Percentiles rank a stretch among this genome's conserved stretches.
Conservation (phyloP, 2,888 invertebrate species). For the Drosophila barbarae region DNA sequence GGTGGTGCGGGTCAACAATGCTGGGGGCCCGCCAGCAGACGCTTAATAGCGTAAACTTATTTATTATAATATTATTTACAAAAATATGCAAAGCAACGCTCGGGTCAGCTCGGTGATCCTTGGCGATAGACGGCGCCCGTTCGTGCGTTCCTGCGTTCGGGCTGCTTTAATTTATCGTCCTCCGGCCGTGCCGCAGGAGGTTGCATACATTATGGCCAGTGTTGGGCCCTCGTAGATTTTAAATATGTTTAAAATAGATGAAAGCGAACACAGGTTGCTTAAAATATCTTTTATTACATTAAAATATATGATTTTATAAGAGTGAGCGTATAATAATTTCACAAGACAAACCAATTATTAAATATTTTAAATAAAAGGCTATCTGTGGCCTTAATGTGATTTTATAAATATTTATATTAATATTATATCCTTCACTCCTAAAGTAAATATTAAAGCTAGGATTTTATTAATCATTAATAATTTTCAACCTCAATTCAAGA, state of each 20-base stretch:
- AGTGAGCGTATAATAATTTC: too few relatives aligned
- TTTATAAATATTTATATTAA: too few relatives aligned
- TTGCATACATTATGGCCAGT: slow-evolving; percentile 63
- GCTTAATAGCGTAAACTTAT: slow-evolving; percentile 66
- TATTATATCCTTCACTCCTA: too few relatives aligned
- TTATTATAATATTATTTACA: slow-evolving; percentile 71
- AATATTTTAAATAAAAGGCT: too few relatives aligned
- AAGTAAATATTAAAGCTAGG: too few relatives aligned
- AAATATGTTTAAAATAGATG: slow-evolving; percentile 10
- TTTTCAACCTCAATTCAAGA: not conserved
- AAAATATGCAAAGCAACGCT: slow-evolving; percentile 53
- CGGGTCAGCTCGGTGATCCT: slow-evolving; percentile 35
- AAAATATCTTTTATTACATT: not conserved
- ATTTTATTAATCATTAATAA: not conserved
- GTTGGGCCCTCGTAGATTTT: slow-evolving; percentile 16
- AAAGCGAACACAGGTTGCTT: not conserved
- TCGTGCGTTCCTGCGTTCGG: slow-evolving; percentile 19
- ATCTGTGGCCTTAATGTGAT: too few relatives aligned
- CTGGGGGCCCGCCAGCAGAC: slow-evolving; percentile 53
- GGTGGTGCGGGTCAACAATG: slow-evolving; percentile 39
- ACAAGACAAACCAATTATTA: too few relatives aligned
- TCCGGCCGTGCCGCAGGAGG: slow-evolving; percentile 61
- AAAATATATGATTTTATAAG: too few relatives aligned
- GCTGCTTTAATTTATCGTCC: slow-evolving; percentile 64
- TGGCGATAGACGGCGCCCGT: slow-evolving; percentile 51